Evolutionary conservation across 2,797 vertebrate species (phyloP).

Genomic region (Phylloscopus collybita): DNA sequence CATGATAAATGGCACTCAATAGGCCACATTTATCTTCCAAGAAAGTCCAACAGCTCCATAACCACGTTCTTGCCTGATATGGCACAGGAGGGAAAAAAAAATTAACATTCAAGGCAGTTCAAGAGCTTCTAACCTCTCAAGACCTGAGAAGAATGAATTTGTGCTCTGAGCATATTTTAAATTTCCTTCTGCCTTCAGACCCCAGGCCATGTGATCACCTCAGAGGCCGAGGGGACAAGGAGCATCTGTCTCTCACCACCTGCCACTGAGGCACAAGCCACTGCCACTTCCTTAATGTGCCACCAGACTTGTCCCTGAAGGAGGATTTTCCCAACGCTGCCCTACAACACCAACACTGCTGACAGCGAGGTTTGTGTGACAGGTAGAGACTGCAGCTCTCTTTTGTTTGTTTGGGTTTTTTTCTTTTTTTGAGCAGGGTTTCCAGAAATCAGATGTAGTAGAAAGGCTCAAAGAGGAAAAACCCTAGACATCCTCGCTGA

Average conservation of each 20-base stretch:
- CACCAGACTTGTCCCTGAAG: neutral
- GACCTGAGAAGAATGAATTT: neutral
- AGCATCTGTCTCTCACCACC: slow-evolving; percentile 28
- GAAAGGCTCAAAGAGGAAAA: slow-evolving; percentile 22
- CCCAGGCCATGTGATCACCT: neutral
- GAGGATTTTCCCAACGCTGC: neutral
- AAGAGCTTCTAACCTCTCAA: slow-evolving; percentile 4
- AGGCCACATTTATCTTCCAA: slow-evolving; percentile 24
- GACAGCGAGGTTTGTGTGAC: neutral
- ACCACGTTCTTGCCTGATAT: neutral
- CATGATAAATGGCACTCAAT: neutral
- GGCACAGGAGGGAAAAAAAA: neutral
- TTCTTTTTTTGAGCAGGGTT: neutral
- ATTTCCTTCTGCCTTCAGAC: neutral
- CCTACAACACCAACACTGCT: neutral
- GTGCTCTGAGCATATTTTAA: neutral
- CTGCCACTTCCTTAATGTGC: neutral
- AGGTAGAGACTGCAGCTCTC: neutral
- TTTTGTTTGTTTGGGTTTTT: neutral
- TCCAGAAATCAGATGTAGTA: neutral
- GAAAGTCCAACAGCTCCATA: neutral
- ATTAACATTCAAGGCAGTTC: neutral
- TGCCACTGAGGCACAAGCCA: neutral
- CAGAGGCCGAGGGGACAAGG: neutral
- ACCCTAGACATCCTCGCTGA: neutral